Percentiles rank a stretch among this genome's conserved stretches.
Conservation (phyloP, 2,888 invertebrate species). For the Oeneis ivallda region DNA sequence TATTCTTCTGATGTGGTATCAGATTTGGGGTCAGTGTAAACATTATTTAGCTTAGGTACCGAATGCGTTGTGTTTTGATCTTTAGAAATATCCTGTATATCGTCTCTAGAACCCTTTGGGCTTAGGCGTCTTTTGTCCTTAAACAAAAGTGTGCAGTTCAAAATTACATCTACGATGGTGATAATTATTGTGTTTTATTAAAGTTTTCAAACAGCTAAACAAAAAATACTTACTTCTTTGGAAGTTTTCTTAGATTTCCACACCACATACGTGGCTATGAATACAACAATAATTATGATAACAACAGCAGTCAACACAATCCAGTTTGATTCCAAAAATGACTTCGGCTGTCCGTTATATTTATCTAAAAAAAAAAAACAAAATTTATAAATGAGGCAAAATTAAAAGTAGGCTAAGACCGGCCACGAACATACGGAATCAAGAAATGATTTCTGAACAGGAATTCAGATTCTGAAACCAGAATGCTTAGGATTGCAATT, state of each 20-base stretch:
- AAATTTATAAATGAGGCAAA: not conserved
- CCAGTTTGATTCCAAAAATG: not conserved
- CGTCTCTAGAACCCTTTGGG: not conserved
- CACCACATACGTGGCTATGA: not conserved
- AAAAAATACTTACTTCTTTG: not conserved
- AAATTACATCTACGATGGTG: too few relatives aligned
- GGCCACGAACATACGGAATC: too few relatives aligned
- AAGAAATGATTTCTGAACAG: too few relatives aligned
- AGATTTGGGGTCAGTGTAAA: too few relatives aligned
- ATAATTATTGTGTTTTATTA: not conserved
- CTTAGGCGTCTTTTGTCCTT: not conserved
- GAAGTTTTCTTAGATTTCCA: not conserved
- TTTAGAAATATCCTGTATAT: not conserved
- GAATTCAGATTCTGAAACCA: too few relatives aligned
- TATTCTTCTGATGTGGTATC: not conserved
- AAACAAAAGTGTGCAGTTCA: not conserved
- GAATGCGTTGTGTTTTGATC: not conserved
- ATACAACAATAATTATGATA: not conserved
- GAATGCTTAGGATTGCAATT: too few relatives aligned
- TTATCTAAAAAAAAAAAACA: not conserved
- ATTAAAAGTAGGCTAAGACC: too few relatives aligned
- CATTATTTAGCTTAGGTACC: not conserved
- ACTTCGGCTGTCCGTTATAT: not conserved
- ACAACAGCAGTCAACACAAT: not conserved
- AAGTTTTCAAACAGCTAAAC: not conserved